These are phyloP conservation scores for Ahaetulla prasina DNA, from an alignment of 2,113 vertebrate genomes.

Conservation along the genomic window DNA sequence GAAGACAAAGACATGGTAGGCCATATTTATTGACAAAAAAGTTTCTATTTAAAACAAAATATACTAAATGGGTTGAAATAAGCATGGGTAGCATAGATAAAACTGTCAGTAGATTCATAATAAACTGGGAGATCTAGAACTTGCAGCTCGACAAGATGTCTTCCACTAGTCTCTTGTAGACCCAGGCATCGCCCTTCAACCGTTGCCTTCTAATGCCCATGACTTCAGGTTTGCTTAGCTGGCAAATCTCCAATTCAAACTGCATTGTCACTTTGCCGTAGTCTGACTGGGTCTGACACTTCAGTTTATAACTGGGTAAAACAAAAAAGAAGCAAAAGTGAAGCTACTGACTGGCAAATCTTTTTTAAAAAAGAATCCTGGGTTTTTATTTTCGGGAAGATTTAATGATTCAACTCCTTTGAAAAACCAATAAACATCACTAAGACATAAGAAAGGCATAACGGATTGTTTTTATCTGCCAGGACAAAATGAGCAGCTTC, in stretches of 20 bases:
- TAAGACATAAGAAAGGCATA: background rate
- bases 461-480: background rate
- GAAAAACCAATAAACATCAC: background rate
- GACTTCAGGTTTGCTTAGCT: slow-evolving; percentile 77
- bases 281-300: slow-evolving; percentile 85
- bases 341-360: background rate
- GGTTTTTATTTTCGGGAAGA: background rate
- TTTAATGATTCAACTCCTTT: background rate
- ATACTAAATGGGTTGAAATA: slow-evolving; percentile 20
- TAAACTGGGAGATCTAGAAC: slow-evolving; percentile 55
- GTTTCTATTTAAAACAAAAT: slow-evolving; percentile 22
- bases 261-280: slow-evolving; percentile 88
- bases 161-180: slow-evolving; percentile 93
- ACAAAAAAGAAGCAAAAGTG: slow-evolving; percentile 8
- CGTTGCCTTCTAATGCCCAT: slow-evolving; percentile 84
- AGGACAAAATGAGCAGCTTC: background rate
- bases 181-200: slow-evolving; percentile 93
- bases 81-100: background rate
- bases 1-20: slow-evolving; percentile 23
- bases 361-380: background rate
- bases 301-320: slow-evolving; percentile 82
- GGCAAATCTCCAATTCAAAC: slow-evolving; percentile 93
- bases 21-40: slow-evolving; percentile 46
- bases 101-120: background rate
- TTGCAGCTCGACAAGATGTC: slow-evolving; percentile 82